Evolutionary conservation across 2,113 vertebrate genomes (phyloP).

Genomic region (Polyodon spathula): DNA sequence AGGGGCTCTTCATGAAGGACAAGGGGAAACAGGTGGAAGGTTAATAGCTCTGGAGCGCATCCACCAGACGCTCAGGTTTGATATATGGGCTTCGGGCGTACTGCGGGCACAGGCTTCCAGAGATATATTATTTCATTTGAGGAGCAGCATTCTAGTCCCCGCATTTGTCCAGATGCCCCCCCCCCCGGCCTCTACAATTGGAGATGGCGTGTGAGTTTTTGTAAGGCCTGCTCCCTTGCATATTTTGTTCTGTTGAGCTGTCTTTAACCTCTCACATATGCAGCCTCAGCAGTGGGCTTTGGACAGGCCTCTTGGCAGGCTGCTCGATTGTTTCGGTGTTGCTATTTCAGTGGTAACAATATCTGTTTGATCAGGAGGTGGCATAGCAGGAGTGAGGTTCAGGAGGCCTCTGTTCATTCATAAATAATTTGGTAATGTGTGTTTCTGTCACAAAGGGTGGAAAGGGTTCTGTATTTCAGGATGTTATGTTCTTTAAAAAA

Average conservation of each 20-base stretch:
- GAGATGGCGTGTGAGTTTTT: slow-evolving; percentile 79
- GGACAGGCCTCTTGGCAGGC: slow-evolving; percentile 49
- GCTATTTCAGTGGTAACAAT: slow-evolving; percentile 71
- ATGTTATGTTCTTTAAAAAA: no score
- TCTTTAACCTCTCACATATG: slow-evolving; percentile 53
- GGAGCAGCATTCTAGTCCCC: slow-evolving; percentile 87
- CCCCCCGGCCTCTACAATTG: slow-evolving; percentile 64
- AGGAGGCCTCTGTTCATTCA: slow-evolving; percentile 72
- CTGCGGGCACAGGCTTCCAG: slow-evolving; percentile 97
- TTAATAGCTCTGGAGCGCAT: slow-evolving; percentile 98
- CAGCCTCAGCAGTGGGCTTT: slow-evolving; percentile 40
- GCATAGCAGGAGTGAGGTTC: slow-evolving; percentile 34
- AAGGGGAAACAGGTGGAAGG: slow-evolving; percentile 93
- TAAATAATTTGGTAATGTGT: slow-evolving; percentile 47
- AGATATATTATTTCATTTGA: slow-evolving; percentile 99
- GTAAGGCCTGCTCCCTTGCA: slow-evolving; percentile 72
- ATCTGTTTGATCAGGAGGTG: slow-evolving; percentile 66
- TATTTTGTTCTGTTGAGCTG: slow-evolving; percentile 72
- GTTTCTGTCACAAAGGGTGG: neutral
- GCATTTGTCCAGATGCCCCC: slow-evolving; percentile 87
- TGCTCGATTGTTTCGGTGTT: slow-evolving; percentile 53
- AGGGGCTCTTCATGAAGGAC: slow-evolving; percentile 74
- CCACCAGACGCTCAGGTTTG: slow-evolving; percentile 94
- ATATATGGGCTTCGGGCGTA: slow-evolving; percentile 91
- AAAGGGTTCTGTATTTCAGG: slow-evolving; percentile 9